Conservation (phyloP, 2,113 vertebrate genomes). For the Apodemus sylvaticus region DNA sequence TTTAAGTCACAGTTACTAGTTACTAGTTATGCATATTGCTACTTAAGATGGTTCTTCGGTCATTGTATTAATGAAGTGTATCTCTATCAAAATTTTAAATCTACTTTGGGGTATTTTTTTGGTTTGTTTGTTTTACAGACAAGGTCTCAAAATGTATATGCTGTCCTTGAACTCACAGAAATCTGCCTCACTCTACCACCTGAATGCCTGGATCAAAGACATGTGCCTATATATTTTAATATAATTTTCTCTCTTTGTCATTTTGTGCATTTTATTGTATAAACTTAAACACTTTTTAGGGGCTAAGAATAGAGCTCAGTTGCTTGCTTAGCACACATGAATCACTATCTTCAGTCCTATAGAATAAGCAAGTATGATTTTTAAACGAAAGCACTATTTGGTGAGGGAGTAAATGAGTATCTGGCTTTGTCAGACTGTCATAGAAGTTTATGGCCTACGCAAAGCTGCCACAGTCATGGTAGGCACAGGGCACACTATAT, state of each 20-base stretch:
- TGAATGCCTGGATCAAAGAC: background rate
- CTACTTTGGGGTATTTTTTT: background rate
- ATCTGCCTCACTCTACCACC: background rate
- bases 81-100: background rate
- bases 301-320: no score
- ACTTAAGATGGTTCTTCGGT: background rate
- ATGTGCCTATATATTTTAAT: background rate
- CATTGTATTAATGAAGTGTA: background rate
- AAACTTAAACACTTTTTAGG: background rate
- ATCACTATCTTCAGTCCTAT: background rate
- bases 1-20: background rate
- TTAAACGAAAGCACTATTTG: background rate
- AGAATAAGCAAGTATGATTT: background rate
- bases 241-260: background rate
- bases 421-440: background rate
- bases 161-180: background rate
- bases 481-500: background rate
- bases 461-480: background rate
- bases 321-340: background rate
- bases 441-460: background rate
- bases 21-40: background rate
- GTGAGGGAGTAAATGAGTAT: background rate
- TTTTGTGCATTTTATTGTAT: background rate
- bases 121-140: background rate
- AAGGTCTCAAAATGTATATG: background rate